Base-by-base conservation (phyloP, 1,140 invertebrate genomes). In the Eubasilissa regina region DNA sequence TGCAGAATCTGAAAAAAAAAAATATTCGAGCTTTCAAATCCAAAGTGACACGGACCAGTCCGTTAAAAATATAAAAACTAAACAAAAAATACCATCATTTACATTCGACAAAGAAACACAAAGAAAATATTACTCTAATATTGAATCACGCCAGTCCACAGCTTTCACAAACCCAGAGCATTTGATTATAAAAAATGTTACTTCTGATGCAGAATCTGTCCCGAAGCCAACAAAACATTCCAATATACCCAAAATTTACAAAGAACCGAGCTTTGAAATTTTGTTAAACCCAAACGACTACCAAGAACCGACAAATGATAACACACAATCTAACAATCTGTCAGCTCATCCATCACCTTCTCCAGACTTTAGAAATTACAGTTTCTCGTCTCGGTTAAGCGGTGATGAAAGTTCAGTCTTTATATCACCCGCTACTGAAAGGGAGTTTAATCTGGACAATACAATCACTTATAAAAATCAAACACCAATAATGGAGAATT, bases 381-480 rank as follows among this genome's bases (percentile, higher is more conserved):
- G 74, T 77, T 56, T 79, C 19, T 72, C 77, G 11, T 79, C 75
- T 48, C 72, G 72, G 17, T 11, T 73, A 17, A 79, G 74, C 44
- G 66, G 68, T n/a, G 72, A 25, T 58, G 77, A 80, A 53, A 47
- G 44, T 58, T 66, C 60, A 53, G 48, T 66, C 9, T 48, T 77
- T 15, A 68, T 60, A n/a, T 75, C 73, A 9, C 73, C 73, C 10
- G 43, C 44, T 60, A n/a, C 70, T 21, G 44, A 74, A 47, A 74
- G 56, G 12, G 70, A 74, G 43, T 74, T 55, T 55, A n/a, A 17
- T n/a, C 19, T 75, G 11, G 48, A 48, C 19, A 53, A 55, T 13
- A n/a, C 51, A 15, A 60, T 3, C 43, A 21, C 15, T 51, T 6
- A 62, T 10, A 21, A 75, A 12, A 35, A 75, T 47, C 73, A 43